Percentiles rank a stretch among this genome's conserved stretches.
Conservation (phyloP, 2,797 vertebrate species). For the Mormyrus hasselquistii region DNA sequence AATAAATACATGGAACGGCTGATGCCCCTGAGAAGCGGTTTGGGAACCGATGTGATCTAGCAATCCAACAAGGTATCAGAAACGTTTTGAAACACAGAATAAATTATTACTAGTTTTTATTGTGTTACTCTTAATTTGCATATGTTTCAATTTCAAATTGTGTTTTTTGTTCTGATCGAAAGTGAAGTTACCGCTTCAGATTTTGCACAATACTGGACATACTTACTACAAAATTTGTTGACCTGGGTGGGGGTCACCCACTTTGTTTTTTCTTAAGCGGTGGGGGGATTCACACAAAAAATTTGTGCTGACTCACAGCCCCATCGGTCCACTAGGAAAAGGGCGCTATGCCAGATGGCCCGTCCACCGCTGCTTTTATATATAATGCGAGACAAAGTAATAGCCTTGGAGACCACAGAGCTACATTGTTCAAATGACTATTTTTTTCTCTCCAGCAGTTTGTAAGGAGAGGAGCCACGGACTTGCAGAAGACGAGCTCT, state of each 20-base stretch:
- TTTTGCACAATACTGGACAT: neutral
- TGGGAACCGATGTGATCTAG: neutral
- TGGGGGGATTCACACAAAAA: neutral
- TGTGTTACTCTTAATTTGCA: neutral
- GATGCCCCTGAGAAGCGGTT: neutral
- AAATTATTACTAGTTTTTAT: neutral
- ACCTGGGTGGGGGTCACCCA: neutral
- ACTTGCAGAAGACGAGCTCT: constrained; percentile 81
- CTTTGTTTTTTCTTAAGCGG: neutral
- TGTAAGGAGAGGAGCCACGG: constrained; percentile 58
- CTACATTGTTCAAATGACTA: neutral
- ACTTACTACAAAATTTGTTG: neutral
- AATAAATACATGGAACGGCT: neutral
- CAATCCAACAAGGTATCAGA: neutral
- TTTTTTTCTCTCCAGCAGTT: constrained; percentile 37
- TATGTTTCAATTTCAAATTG: neutral
- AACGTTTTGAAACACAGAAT: neutral
- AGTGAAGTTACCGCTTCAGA: neutral
- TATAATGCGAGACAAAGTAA: neutral
- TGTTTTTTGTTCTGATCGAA: neutral
- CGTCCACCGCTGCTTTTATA: neutral
- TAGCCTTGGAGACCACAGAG: neutral
- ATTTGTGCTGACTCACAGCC: neutral
- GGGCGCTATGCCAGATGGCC: neutral
- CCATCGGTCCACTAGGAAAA: neutral